Evolutionary conservation across 2,888 invertebrate species (phyloP).

Genomic region (Melanostoma scalare): DNA sequence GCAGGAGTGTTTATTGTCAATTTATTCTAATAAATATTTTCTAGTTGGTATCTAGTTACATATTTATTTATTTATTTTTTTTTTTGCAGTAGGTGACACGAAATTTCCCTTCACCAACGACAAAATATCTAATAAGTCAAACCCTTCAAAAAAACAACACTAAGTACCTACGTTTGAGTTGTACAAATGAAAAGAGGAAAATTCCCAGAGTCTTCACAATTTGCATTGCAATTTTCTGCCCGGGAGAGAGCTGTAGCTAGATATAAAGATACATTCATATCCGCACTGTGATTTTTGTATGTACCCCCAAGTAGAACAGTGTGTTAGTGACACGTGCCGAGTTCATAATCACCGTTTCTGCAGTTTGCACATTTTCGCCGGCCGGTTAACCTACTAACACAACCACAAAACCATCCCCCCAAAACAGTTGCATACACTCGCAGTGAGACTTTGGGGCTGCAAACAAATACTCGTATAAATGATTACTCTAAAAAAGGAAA

Average conservation of each 20-base stretch:
- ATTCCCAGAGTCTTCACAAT: constrained; percentile 53
- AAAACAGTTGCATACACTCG: background rate
- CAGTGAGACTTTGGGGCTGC: background rate
- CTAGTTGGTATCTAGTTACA: background rate
- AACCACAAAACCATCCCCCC: constrained; percentile 46
- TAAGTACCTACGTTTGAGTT: background rate
- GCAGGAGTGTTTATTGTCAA: too few species aligned
- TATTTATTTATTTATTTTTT: constrained; percentile 1
- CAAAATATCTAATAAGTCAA: background rate
- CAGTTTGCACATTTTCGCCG: constrained; percentile 61
- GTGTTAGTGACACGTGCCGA: constrained; percentile 65
- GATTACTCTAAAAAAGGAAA: constrained; percentile 20
- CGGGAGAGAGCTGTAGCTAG: constrained; percentile 58
- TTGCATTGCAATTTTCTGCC: constrained; percentile 56
- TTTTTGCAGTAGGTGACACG: background rate
- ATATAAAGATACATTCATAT: constrained; percentile 43
- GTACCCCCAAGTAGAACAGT: background rate
- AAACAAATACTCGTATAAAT: constrained; percentile 2
- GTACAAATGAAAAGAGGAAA: constrained; percentile 42
- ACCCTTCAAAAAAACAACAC: background rate
- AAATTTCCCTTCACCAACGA: background rate
- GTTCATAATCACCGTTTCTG: constrained; percentile 56
- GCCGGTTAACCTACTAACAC: constrained; percentile 69
- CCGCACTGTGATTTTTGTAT: constrained; percentile 2
- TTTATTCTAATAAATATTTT: background rate